Evolutionary conservation across 2,888 invertebrate genomes (phyloP), one percentile per base, ranked within the genome.

Genomic region (Zhuqinia jingwanae): DNA sequence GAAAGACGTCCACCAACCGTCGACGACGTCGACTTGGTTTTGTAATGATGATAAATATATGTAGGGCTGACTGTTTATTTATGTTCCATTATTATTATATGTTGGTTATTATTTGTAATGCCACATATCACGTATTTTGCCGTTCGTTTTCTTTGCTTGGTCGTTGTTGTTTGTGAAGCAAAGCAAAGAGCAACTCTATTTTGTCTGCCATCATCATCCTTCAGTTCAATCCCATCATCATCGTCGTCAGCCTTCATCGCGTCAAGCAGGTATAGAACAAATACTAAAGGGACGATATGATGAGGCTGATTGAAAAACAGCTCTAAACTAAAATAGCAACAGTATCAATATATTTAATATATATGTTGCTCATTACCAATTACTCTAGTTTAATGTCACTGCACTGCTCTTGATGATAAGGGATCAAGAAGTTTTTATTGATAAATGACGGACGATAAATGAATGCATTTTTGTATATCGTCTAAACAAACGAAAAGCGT

Each of bases 161-260:
- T 36, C 53, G 53, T 53, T 53, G 53, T 60, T 11, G 56, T 22
- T 10, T 20, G 5, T 36, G 36, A 3, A 36, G 50, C 15, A 50
- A 13, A 50, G 15, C 13, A 50, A n/a, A n/a, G 25, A 30, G 65
- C 27, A 15, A 27, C 15, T 17, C 22, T 36, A 36, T 36, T 36
- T 3, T 36, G 36, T 36, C 8, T 36, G 36, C 36, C 17, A 68
- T 25, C 60, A 27, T 25, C 70, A 70, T 47, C 73, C 73, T 73
- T 73, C 73, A 73, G 30, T 73, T 50, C 36, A 25, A 27, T 73
- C 73, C 50, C 73, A 73, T 73, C 70, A 60, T 42, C 20, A 42
- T 42, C 25, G 30, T 27, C 22, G 22, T 73, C 25, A 53, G 27
- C 50, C 53, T 73, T 73, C 25, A 53, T 73, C 27, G 2, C 47